These are phyloP conservation scores for Hypsibius dujardini DNA, from an alignment of 1,140 invertebrate genomes.

Conservation along the genomic window DNA sequence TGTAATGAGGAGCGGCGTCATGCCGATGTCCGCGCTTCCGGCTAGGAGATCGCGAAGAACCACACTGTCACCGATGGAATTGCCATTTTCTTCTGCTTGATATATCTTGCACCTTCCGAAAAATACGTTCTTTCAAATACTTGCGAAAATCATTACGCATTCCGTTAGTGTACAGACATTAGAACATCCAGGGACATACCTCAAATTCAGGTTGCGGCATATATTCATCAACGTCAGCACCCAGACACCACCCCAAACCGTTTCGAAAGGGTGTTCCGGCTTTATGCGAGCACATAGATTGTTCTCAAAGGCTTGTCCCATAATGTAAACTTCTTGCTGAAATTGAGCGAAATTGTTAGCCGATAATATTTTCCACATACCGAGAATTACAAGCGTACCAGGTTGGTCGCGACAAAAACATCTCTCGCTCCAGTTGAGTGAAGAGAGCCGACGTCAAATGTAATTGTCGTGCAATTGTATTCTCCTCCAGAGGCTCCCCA, in stretches of 20 bases:
- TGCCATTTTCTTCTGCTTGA: neutral
- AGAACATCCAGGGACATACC: neutral
- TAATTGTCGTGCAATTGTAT: neutral
- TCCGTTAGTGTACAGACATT: neutral
- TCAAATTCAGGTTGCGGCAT: neutral
- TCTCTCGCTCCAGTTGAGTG: neutral
- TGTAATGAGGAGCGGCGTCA: conserved; percentile 4
- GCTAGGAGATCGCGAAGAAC: neutral
- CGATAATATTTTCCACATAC: neutral
- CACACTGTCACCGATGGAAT: neutral
- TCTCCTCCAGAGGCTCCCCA: neutral
- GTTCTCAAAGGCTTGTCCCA: neutral
- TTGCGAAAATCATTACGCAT: neutral
- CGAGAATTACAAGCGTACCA: neutral
- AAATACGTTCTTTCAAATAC: neutral
- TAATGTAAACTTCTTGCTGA: neutral
- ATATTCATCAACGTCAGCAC: neutral
- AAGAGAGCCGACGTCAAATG: neutral
- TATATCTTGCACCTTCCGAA: neutral
- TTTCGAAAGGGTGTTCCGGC: conserved; percentile 2
- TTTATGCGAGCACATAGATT: neutral
- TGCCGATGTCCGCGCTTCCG: neutral
- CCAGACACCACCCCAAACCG: neutral
- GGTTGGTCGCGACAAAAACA: neutral
- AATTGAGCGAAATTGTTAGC: neutral